Evolutionary conservation across 2,888 invertebrate genomes (phyloP), one percentile per base, ranked within the genome.

Genomic region (Serrognathus titanus): DNA sequence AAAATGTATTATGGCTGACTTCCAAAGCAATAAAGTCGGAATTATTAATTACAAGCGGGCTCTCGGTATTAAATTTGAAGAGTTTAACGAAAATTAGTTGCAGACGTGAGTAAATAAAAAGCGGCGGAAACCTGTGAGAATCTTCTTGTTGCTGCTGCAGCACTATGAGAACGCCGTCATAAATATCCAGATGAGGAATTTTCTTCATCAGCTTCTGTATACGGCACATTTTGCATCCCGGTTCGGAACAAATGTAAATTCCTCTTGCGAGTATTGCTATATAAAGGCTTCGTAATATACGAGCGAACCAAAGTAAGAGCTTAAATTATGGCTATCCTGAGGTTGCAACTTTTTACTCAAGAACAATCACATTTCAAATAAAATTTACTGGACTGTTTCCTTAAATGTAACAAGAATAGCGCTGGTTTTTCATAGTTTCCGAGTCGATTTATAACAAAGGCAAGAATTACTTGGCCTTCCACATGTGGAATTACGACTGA

Each of bases 241-340:
- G 24, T 31, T 31, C 24, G 24, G 24, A 31, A 31, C 24, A 31
- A 31, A 31, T 31, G 24, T 31, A 31, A 31, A 31, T 31, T 31
- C 24, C 24, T 31, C 24, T 31, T 31, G 24, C 24, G 24, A 31
- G 24, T 47, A 51, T 46, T 47, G 48, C 57, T 57, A 57, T 57
- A 57, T 57, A 57, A 53, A 57, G 57, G 31, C 48, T 57, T 40
- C 24, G 40, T 38, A 31, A 57, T 52, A 45, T 57, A 57, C 57
- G 57, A 53, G 46, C 51, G 52, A 46, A 31, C 57, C 53, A 53
- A 52, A 57, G 52, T 48, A 48, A 52, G 52, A 38, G 50, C 45
- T 57, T 53, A 52, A 56, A 48, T 56, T 56, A 56, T 56, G 20
- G 56, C 41, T 56, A 41, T 51, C 31, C 48, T n/a, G 51, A 46